Base-by-base conservation (phyloP, 2,113 vertebrate genomes). In the Neodontobutis hainanensis region DNA sequence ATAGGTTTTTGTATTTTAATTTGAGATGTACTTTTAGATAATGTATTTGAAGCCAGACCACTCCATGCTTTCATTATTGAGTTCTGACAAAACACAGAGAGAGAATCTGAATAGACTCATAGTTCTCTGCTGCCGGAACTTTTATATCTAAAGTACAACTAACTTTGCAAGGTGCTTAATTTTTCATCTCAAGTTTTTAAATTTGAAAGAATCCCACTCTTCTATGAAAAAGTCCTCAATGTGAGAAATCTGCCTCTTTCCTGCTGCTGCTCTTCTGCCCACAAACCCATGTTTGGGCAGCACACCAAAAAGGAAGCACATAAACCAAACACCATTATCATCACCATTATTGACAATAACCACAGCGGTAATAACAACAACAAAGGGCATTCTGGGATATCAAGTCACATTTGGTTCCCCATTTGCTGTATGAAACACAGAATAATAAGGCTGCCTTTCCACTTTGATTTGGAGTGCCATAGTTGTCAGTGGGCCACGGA, bases 371-470 rank as follows among this genome's bases (percentile, higher is more conserved):
- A 86, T 79, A 86, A 80, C 74, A 83, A 81, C 70, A 86, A 84
- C 86, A 88, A 84, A 88, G 75, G 63, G 78, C 65, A 78, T 83
- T 62, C 78, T 85, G 77, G 77, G 78, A 89, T 85, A 89, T 85
- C 79, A 84, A 90, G 77, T 89, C 83, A 75, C 67, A 83, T 88
- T 89, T 88, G 74, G 81, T 82, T 84, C 52, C 70, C 68, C 73
- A 70, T 87, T 82, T 85, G 80, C 75, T 40, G 79, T 50, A 65
- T 83, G 80, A 82, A 88, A 80, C 73, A 34, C 62, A 74, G 66
- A 65, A 79, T 85, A 87, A 86, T 82, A 91, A 82, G 78, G 73
- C 78, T 71, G 78, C 81, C 85, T 89, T 84, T 88, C 87, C 80
- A 84, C 81, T 90, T 83, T 87, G 72, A 81, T 86, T 87, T 77